phyloP scores from a whole-genome alignment of 2,797 vertebrate genomes.

The Mionectes olivaceus region DNA sequence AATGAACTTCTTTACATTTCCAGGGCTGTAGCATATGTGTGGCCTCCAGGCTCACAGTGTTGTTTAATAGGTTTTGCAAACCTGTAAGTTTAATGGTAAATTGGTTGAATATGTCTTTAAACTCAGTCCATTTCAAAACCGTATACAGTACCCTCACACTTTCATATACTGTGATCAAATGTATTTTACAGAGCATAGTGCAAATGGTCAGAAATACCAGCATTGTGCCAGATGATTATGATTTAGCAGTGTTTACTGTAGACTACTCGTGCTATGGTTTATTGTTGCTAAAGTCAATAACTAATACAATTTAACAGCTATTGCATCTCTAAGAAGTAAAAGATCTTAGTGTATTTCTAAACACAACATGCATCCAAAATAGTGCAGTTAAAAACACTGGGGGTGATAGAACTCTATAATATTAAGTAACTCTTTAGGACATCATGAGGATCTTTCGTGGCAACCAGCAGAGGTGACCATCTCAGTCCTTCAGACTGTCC shows the following conservation, averaged over 20 bases:
- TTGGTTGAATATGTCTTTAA: conserved; percentile 40
- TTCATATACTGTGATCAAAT: conserved; percentile 4
- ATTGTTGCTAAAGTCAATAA: conserved; percentile 60
- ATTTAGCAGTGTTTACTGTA: conserved; percentile 23
- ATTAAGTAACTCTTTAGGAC: neutral
- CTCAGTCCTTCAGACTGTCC: neutral
- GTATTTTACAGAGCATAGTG: neutral
- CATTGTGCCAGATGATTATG: conserved; percentile 18
- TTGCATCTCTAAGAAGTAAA: conserved; percentile 45
- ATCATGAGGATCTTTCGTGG: neutral
- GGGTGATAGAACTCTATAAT: neutral
- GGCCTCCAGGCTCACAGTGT: conserved; percentile 55
- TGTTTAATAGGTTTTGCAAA: conserved; percentile 63
- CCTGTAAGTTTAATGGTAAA: conserved; percentile 56
- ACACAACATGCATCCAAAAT: neutral
- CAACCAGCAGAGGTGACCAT: neutral
- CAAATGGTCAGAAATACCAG: neutral
- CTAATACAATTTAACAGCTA: conserved; percentile 62
- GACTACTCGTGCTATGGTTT: conserved; percentile 24
- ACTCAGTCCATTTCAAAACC: conserved; percentile 22
- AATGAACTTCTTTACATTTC: conserved; percentile 64
- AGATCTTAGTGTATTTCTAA: neutral
- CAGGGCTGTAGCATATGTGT: conserved; percentile 41
- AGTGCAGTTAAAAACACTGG: neutral
- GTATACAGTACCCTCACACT: neutral